phyloP scores from a whole-genome alignment of 2,113 vertebrate species.

The Onychorhynchus coronatus region DNA sequence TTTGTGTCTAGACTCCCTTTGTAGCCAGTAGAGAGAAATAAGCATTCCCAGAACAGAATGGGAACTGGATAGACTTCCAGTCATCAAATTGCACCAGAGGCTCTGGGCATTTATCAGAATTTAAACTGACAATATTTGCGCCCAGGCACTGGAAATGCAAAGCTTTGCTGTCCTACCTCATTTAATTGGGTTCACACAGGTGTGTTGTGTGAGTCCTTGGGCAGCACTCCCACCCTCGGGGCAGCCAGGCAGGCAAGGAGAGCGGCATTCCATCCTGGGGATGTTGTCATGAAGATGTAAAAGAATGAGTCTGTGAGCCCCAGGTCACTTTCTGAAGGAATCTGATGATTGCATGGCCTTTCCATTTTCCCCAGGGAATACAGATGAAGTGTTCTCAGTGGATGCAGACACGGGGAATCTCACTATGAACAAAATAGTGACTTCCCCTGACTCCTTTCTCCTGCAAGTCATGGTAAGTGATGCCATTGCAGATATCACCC shows the following conservation, averaged over 20 bases:
- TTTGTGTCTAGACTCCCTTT: background rate
- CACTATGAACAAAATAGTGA: conserved; percentile 79
- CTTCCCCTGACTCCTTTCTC: conserved; percentile 66
- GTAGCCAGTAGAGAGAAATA: background rate
- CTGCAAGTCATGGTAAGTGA: conserved; percentile 83
- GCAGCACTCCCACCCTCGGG: background rate
- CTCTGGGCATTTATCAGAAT: background rate
- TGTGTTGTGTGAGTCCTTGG: background rate
- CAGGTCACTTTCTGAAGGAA: background rate
- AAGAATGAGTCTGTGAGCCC: background rate
- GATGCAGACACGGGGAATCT: conserved; percentile 79
- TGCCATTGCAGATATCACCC: background rate
- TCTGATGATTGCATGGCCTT: background rate
- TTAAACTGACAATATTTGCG: background rate
- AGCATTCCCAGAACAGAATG: background rate
- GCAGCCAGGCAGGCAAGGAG: background rate
- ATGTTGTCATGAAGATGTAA: background rate
- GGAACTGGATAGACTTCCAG: background rate
- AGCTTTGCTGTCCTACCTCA: background rate
- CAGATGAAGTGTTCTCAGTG: conserved; percentile 76
- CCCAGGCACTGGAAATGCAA: background rate
- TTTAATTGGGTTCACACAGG: background rate
- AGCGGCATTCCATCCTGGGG: background rate
- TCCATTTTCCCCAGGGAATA: conserved; percentile 73
- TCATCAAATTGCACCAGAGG: background rate